These are phyloP conservation scores for Tromatobia lineatoria DNA, from an alignment of 2,888 invertebrate genomes.

Conservation along the genomic window DNA sequence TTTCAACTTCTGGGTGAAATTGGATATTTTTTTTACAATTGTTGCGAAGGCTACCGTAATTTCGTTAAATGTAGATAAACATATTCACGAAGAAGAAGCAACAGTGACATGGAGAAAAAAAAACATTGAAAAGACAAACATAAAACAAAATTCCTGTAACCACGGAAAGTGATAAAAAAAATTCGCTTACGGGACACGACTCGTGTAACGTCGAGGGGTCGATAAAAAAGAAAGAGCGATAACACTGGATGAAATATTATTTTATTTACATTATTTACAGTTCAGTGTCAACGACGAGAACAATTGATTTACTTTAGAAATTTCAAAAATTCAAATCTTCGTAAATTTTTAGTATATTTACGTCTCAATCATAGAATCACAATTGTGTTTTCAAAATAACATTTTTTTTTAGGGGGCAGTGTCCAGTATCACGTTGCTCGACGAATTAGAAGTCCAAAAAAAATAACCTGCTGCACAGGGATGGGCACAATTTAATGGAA, in stretches of 20 bases:
- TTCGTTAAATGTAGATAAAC: conserved; percentile 19
- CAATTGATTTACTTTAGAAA: neutral
- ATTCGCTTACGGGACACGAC: conserved; percentile 57
- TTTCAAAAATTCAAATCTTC: too few relatives aligned
- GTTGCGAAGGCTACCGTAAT: conserved; percentile 1
- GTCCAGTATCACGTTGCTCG: conserved; percentile 58
- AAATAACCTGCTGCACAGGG: neutral
- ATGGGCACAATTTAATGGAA: too few relatives aligned
- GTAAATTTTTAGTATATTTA: conserved; percentile 17
- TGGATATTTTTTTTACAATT: too few relatives aligned
- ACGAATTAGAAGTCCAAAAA: neutral
- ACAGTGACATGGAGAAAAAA: conserved; percentile 31
- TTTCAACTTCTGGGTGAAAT: too few relatives aligned
- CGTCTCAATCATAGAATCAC: neutral
- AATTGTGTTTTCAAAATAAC: neutral
- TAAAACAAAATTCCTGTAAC: conserved; percentile 11
- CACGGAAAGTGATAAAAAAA: conserved; percentile 6
- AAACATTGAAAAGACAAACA: conserved; percentile 26
- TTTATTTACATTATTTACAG: conserved; percentile 81
- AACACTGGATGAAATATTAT: conserved; percentile 69
- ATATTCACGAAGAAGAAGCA: conserved; percentile 48
- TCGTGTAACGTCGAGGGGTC: conserved; percentile 51
- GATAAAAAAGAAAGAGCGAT: conserved; percentile 54
- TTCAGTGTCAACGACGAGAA: conserved; percentile 43
- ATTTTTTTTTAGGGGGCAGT: conserved; percentile 55